Percentiles rank a stretch among this genome's conserved stretches.
These are phyloP conservation scores for Salpingus planirostris DNA, from an alignment of 2,888 invertebrate species.

Conservation along the genomic window DNA sequence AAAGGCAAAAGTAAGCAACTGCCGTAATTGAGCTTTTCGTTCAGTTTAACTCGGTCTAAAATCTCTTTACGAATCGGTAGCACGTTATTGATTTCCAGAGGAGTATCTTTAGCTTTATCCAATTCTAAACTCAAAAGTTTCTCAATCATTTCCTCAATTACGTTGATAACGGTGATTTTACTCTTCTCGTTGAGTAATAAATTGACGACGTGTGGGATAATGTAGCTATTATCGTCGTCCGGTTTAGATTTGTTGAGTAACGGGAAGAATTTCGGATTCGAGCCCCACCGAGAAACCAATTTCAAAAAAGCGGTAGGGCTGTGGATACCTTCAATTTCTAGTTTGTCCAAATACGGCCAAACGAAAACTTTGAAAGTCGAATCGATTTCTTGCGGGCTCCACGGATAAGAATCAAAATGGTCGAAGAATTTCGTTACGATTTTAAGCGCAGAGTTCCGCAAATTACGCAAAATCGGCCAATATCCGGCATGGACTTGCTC, in stretches of 20 bases:
- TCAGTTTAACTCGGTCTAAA: conserved; percentile 28
- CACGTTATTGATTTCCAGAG: conserved; percentile 39
- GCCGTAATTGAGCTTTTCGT: conserved; percentile 56
- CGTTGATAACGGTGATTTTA: conserved; percentile 54
- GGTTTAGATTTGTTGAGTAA: conserved; percentile 59
- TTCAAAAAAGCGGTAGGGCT: conserved; percentile 75
- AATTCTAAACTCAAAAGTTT: conserved; percentile 62
- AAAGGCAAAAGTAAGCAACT: conserved; percentile 66
- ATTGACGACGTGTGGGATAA: conserved; percentile 60
- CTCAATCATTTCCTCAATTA: conserved; percentile 66
- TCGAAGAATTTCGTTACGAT: conserved; percentile 66
- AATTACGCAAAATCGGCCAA: conserved; percentile 53
- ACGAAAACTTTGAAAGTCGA: conserved; percentile 69
- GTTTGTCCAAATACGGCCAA: conserved; percentile 68
- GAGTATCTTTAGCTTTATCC: conserved; percentile 47
- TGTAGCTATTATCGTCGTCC: conserved; percentile 44
- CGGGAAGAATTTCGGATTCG: conserved; percentile 66
- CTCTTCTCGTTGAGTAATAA: conserved; percentile 64
- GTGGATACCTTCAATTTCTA: conserved; percentile 73
- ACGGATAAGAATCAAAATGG: conserved; percentile 68
- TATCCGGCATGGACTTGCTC: conserved; percentile 55
- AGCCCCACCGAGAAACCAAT: conserved; percentile 72
- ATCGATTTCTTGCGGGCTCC: conserved; percentile 60
- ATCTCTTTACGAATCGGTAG: conserved; percentile 32
- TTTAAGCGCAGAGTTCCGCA: conserved; percentile 54